These are phyloP conservation scores for Zoanthus sansibaricus DNA, from an alignment of 92 coral and sea anemone species.

Conservation along the genomic window DNA sequence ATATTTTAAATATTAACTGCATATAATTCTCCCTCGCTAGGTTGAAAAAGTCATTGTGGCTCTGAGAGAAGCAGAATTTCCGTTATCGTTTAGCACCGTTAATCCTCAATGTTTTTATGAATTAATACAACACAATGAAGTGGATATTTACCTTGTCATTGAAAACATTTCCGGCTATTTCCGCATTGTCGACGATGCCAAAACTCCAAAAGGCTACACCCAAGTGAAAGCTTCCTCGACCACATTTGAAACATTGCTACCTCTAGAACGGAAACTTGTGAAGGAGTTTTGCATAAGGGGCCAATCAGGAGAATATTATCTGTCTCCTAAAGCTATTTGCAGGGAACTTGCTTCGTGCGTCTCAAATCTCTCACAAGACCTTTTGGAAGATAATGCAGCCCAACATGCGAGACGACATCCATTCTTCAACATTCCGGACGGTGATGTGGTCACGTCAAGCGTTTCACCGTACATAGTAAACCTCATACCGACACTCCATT, in stretches of 20 bases:
- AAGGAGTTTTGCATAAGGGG: constrained; percentile 49
- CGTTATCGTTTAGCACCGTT: constrained; percentile 62
- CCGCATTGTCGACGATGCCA: constrained; percentile 65
- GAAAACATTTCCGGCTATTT: constrained; percentile 57
- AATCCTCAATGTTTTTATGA: constrained; percentile 77
- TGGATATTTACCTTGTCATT: constrained; percentile 73
- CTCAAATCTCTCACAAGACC: constrained; percentile 49
- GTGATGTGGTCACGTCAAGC: constrained; percentile 1
- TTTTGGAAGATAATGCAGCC: constrained; percentile 35
- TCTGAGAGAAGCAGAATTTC: constrained; percentile 55
- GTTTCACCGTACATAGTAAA: constrained; percentile 58
- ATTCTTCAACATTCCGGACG: constrained; percentile 48
- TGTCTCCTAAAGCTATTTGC: constrained; percentile 74
- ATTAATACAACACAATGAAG: constrained; percentile 69
- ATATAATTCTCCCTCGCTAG: neutral
- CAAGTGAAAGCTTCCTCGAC: constrained; percentile 48
- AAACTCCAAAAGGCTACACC: constrained; percentile 73
- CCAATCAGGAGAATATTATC: constrained; percentile 49
- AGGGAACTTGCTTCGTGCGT: constrained; percentile 75
- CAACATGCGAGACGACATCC: constrained; percentile 55
- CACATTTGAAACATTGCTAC: constrained; percentile 12
- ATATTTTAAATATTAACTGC: too few species aligned
- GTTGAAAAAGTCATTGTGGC: constrained; percentile 70
- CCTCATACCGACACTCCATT: constrained; percentile 75
- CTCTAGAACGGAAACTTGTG: constrained; percentile 14